Evolutionary conservation across 1,140 invertebrate species (phyloP).

Genomic region (Drosophila melanogaster): DNA sequence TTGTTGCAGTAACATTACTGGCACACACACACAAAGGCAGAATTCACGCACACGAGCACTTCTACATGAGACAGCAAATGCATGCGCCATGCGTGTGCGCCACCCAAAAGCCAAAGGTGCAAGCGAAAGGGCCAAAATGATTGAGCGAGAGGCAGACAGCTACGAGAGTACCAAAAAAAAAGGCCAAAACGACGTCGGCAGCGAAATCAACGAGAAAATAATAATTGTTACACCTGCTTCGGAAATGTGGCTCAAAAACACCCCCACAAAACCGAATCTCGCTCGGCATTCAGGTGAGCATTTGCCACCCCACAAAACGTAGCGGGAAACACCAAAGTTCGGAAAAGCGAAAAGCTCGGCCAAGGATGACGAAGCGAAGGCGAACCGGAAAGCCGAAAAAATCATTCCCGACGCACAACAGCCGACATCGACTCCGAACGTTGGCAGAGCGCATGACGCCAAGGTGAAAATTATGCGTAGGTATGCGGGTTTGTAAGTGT

Average conservation of each 20-base stretch:
- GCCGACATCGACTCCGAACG: constrained; percentile 60
- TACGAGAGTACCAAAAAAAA: constrained; percentile 33
- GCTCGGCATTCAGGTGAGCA: constrained; percentile 69
- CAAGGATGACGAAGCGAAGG: constrained; percentile 35
- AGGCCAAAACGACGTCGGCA: constrained; percentile 59
- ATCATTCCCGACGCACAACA: constrained; percentile 24
- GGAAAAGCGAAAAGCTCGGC: constrained; percentile 38
- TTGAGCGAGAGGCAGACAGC: constrained; percentile 50
- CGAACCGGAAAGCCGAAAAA: constrained; percentile 20
- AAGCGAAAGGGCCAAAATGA: constrained; percentile 58
- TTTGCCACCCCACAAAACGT: constrained; percentile 31
- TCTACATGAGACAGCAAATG: constrained; percentile 75
- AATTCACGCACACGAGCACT: constrained; percentile 19
- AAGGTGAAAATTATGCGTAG: constrained; percentile 70
- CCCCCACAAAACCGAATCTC: constrained; percentile 35
- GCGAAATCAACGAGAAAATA: constrained; percentile 83
- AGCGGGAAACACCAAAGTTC: constrained; percentile 62
- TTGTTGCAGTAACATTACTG: constrained; percentile 82
- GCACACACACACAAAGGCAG: constrained; percentile 38
- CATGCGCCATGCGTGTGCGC: constrained; percentile 79
- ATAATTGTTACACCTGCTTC: constrained; percentile 83
- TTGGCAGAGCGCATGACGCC: constrained; percentile 72
- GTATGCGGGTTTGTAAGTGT: constrained; percentile 48
- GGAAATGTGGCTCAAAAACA: constrained; percentile 56
- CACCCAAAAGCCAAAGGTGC: constrained; percentile 31